phyloP scores from a whole-genome alignment of 2,888 invertebrate species.

The Troilus luridus region DNA sequence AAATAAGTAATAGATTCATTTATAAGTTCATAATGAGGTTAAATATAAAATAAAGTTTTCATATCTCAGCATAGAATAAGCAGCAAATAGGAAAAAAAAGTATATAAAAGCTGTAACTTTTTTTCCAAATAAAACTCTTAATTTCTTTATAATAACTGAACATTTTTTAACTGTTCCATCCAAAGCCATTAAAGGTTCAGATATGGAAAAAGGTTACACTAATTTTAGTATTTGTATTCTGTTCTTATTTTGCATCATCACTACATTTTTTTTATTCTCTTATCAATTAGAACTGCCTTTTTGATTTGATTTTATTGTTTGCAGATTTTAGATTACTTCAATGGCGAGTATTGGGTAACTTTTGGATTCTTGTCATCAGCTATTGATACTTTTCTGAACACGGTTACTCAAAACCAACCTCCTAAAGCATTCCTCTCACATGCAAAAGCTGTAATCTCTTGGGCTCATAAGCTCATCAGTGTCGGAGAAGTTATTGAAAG shows the following conservation, averaged over 20 bases:
- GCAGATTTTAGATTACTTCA: conserved; percentile 84
- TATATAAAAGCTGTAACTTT: too few relatives aligned
- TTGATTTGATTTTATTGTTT: conserved; percentile 31
- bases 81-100: too few relatives aligned
- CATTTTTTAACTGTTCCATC: too few relatives aligned
- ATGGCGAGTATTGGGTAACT: conserved; percentile 88
- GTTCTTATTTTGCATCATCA: background rate
- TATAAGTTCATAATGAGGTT: too few relatives aligned
- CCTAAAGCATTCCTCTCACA: conserved; percentile 85
- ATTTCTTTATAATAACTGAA: too few relatives aligned
- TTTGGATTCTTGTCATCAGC: conserved; percentile 88
- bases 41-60: too few relatives aligned
- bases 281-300: background rate
- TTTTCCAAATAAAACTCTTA: too few relatives aligned
- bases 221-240: background rate
- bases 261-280: background rate
- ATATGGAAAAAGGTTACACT: background rate
- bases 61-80: too few relatives aligned
- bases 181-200: background rate
- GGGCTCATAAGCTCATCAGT: conserved; percentile 91
- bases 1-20: too few relatives aligned
- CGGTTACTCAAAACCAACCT: conserved; percentile 93
- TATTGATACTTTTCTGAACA: conserved; percentile 91
- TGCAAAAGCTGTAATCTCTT: conserved; percentile 94
- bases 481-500: conserved; percentile 53